Evolutionary conservation across 2,113 vertebrate genomes (phyloP).

Genomic region (Varanus salvator): DNA sequence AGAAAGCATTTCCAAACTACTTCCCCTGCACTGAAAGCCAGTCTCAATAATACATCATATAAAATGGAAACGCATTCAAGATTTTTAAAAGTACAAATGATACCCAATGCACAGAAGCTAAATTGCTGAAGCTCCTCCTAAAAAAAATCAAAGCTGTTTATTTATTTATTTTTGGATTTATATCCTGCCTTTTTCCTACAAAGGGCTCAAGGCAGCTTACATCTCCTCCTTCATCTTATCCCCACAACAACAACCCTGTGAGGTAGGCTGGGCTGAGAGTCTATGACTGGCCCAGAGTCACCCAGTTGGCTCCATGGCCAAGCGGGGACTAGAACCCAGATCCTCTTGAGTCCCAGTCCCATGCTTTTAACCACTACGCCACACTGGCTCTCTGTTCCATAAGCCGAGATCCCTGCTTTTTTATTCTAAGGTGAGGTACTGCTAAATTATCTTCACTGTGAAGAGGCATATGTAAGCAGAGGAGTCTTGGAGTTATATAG

Average conservation of each 20-base stretch:
- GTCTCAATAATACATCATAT: background rate
- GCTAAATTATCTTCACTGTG: background rate
- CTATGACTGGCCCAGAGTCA: too few species aligned
- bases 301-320: too few species aligned
- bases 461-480: background rate
- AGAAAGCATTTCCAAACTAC: background rate
- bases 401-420: background rate
- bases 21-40: background rate
- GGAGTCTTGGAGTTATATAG: background rate
- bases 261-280: too few species aligned
- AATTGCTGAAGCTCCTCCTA: background rate
- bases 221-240: too few species aligned
- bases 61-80: background rate
- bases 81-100: background rate
- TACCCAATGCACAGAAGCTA: background rate
- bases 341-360: too few species aligned
- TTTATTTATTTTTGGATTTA: too few species aligned
- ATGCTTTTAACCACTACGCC: too few species aligned
- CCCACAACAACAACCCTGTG: too few species aligned
- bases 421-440: background rate
- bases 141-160: background rate
- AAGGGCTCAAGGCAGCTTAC: too few species aligned
- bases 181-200: too few species aligned
- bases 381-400: too few species aligned
- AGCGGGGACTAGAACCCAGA: too few species aligned